These are phyloP conservation scores for Dorcus parallelipipedus DNA, from an alignment of 2,888 invertebrate species.

Conservation along the genomic window DNA sequence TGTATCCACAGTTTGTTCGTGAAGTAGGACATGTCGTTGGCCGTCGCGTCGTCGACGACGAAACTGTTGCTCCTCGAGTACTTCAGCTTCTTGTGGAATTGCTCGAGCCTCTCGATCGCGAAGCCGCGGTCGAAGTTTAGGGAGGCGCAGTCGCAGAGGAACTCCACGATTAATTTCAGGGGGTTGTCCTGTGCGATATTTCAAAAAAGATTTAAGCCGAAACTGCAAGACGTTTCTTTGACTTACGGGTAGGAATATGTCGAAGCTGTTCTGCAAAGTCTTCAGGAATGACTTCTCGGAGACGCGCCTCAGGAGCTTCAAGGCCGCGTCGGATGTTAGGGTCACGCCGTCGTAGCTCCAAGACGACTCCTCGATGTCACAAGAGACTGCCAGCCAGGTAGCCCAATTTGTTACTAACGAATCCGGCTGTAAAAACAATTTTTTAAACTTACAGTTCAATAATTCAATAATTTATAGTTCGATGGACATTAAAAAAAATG, in stretches of 20 bases:
- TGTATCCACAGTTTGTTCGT: slow-evolving; percentile 58
- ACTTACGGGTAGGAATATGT: slow-evolving; percentile 67
- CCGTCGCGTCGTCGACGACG: slow-evolving; percentile 31
- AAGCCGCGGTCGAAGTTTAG: slow-evolving; percentile 38
- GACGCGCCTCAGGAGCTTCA: slow-evolving; percentile 52
- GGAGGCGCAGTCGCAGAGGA: slow-evolving; percentile 38
- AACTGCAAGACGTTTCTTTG: background rate
- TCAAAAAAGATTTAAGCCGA: slow-evolving; percentile 2
- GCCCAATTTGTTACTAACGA: slow-evolving; percentile 60
- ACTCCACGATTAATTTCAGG: slow-evolving; percentile 46
- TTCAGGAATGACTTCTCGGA: slow-evolving; percentile 56
- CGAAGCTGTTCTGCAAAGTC: slow-evolving; percentile 63
- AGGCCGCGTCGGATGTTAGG: slow-evolving; percentile 30
- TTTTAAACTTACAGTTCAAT: too few relatives aligned
- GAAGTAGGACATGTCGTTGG: slow-evolving; percentile 50
- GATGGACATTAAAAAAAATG: too few relatives aligned
- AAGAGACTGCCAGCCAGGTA: slow-evolving; percentile 54
- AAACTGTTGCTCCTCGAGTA: slow-evolving; percentile 36
- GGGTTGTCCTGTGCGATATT: slow-evolving; percentile 58
- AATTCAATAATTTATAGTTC: too few relatives aligned
- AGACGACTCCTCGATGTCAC: slow-evolving; percentile 22
- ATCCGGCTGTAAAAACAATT: slow-evolving; percentile 60
- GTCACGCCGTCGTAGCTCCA: slow-evolving; percentile 24
- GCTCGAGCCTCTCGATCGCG: slow-evolving; percentile 38
- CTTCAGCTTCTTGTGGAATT: slow-evolving; percentile 42